phyloP scores from a whole-genome alignment of 2,888 invertebrate genomes.

The Anoncus sp. region DNA sequence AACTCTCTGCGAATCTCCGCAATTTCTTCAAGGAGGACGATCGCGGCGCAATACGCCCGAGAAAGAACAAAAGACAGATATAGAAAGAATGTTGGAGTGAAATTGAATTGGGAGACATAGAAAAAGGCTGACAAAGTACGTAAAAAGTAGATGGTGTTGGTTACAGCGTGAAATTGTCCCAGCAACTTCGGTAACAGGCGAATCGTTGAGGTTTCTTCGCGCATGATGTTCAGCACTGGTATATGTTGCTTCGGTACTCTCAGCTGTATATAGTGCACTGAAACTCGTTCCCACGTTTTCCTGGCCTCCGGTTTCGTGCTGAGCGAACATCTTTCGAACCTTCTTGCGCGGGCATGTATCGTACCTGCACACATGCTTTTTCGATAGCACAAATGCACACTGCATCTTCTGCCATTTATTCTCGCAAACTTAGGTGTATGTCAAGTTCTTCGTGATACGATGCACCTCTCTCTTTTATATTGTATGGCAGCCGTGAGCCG shows the following conservation, averaged over 20 bases:
- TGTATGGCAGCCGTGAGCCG: background rate
- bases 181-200: constrained; percentile 24
- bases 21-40: constrained; percentile 22
- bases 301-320: constrained; percentile 40
- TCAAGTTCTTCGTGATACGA: constrained; percentile 7
- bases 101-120: constrained; percentile 24
- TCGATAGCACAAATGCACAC: background rate
- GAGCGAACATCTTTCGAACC: constrained; percentile 33
- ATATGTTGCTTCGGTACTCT: constrained; percentile 3
- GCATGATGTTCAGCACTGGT: background rate
- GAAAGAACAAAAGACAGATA: constrained; percentile 14
- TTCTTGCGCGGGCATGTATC: constrained; percentile 1
- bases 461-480: constrained; percentile 13
- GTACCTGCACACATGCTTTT: background rate
- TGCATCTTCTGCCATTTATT: background rate
- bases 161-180: constrained; percentile 47
- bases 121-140: constrained; percentile 34
- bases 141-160: constrained; percentile 46
- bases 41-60: constrained; percentile 7
- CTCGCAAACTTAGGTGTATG: background rate
- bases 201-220: constrained; percentile 37
- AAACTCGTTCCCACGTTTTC: constrained; percentile 24
- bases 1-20: constrained; percentile 1
- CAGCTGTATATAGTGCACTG: background rate
- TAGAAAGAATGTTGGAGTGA: constrained; percentile 1